Evolutionary conservation across 2,113 vertebrate species (phyloP), one percentile per base, ranked within the genome.

Genomic region (Pongo abelii): DNA sequence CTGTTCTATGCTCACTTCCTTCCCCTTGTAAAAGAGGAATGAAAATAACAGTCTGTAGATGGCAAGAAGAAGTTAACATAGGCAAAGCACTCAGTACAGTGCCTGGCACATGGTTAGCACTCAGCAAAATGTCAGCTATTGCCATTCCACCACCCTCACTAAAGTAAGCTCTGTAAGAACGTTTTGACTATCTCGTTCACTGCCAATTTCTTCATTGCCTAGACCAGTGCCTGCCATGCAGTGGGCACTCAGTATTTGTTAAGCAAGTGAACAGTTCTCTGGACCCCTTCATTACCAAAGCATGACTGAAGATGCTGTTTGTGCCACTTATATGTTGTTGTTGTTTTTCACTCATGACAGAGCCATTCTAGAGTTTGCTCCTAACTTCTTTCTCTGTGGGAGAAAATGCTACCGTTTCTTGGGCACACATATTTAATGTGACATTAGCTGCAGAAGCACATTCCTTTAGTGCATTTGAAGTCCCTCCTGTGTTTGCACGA

Each of bases 361-460:
- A 92, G 50, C 27, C 50, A 25, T 87, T 96, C 94, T 93, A 13
- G 85, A 87, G 55, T 84, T 90, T 92, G 9, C 48, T 77, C 27
- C 89, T 90, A 72, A 92, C 38, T 90, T 96, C 55, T 95, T 93
- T 94, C 88, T 95, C 75, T 90, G 57, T 90, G 40, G 93, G 92
- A 97, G 89, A 96, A 98, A 88, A 97, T 18, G 48, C 87, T 94
- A 79, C 46, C 30, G 30, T 96, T 97, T 97, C 94, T 95, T 55
- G 38, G 84, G 40, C 46, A 70, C 97, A 89, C 92, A 95, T 97
- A 93, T 91, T 97, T 97, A 94, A 96, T 93, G 77, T 38, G 75
- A 88, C 77, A 86, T 93, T 83, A 95, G 89, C 86, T 38, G 79
- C 38, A 81, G 77, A 91, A 94, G 32, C 84, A 81, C 20, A 3